Evolutionary conservation across 37 sponge, comb jelly and placozoan species (phyloP), one percentile per base, ranked within the genome.

Genomic region (Oopsacas minuta): DNA sequence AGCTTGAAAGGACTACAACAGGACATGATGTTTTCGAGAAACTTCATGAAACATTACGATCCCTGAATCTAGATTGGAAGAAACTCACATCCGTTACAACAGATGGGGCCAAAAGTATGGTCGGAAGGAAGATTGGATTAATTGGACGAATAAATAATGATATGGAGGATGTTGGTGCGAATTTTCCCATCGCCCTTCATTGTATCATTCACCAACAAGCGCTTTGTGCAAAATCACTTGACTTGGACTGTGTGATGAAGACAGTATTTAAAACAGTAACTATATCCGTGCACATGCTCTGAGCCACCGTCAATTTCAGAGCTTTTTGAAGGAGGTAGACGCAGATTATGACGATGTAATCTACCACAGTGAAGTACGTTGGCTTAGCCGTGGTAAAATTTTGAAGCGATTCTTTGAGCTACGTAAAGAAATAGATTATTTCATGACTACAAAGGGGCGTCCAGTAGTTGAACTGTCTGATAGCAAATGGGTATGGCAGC

Each of bases 81-180:
- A n/a, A 61, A 61, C 75, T 61, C 75, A 42, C 49, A 42, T 42
- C 49, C 30, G 30, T 61, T 61, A 61, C 75, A 61, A 42, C 75
- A 61, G 75, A 61, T 61, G 30, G 75, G 30, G 75, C 75, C 75
- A 61, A 61, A 61, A 61, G 75, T 61, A 61, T 61, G 75, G 75
- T 61, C 28, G 75, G 75, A 61, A 61, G 75, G 28, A 61, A 61
- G 75, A 61, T 34, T 61, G 75, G 75, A 46, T 61, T 61, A 61
- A 61, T 61, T 61, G 75, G 75, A 10, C 20, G 75, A 61, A 61
- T 61, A 61, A 61, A 61, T 12, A 61, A 61, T 32, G 12, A 61
- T 32, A 61, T 61, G 75, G 75, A 61, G 30, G 75, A 61, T 61
- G 28, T 61, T 61, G 75, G 75, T 61, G 30, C 75, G 28, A 61